These are phyloP conservation scores for Anarrhichthys ocellatus DNA, from an alignment of 2,113 vertebrate genomes.

Conservation along the genomic window DNA sequence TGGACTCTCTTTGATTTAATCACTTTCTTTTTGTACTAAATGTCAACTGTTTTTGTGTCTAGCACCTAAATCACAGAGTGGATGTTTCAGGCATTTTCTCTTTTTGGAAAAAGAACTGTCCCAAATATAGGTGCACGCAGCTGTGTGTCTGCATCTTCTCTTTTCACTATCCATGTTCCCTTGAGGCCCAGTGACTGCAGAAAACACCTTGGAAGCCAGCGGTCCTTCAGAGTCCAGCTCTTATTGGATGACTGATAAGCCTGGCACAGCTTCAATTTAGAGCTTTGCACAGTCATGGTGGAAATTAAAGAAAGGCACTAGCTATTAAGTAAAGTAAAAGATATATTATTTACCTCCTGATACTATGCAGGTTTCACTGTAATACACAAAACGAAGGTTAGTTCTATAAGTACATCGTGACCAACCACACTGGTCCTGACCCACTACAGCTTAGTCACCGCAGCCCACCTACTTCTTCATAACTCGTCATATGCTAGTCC, in stretches of 20 bases:
- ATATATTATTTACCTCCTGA: neutral
- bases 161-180: conserved; percentile 1
- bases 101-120: neutral
- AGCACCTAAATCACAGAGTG: neutral
- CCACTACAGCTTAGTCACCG: neutral
- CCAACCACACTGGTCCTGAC: neutral
- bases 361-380: neutral
- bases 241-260: conserved; percentile 25
- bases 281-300: conserved; percentile 20
- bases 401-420: neutral
- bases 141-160: neutral
- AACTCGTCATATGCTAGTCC: neutral
- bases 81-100: neutral
- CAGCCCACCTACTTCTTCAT: too few species aligned
- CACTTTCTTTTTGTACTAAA: neutral
- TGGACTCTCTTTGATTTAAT: neutral
- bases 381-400: neutral
- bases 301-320: neutral
- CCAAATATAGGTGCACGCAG: neutral
- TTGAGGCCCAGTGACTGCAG: conserved; percentile 9
- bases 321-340: conserved; percentile 6
- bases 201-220: conserved; percentile 22
- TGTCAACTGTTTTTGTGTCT: neutral
- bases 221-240: conserved; percentile 1
- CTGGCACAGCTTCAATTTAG: conserved; percentile 27